Evolutionary conservation across 2,113 vertebrate genomes (phyloP).

Genomic region (Carlito syrichta): DNA sequence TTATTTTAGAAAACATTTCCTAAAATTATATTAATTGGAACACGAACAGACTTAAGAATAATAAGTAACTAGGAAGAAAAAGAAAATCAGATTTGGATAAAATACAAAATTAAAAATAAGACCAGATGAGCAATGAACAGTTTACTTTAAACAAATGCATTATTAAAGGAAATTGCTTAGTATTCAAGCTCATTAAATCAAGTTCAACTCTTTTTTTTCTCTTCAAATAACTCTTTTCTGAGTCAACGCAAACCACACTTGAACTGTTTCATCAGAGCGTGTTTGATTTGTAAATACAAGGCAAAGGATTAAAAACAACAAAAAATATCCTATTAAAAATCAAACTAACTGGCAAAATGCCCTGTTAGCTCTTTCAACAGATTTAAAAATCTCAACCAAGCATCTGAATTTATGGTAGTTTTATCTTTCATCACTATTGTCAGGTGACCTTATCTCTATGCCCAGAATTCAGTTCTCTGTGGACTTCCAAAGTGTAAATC

Average conservation of each 20-base stretch:
- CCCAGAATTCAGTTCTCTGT: conserved; percentile 8
- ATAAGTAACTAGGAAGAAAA: conserved; percentile 38
- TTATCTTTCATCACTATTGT: conserved; percentile 61
- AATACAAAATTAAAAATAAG: conserved; percentile 62
- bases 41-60: not conserved
- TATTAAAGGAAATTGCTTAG: conserved; percentile 78
- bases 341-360: conserved; percentile 61
- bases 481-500: conserved; percentile 40
- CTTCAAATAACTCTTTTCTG: conserved; percentile 65
- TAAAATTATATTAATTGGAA: conserved; percentile 55
- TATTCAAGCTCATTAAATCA: conserved; percentile 79
- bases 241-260: conserved; percentile 37
- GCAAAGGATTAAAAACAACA: conserved; percentile 63
- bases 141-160: conserved; percentile 60
- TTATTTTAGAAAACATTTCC: conserved; percentile 41
- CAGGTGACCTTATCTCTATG: conserved; percentile 34
- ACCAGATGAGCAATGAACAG: conserved; percentile 56
- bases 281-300: conserved; percentile 64
- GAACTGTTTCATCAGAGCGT: conserved; percentile 27
- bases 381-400: conserved; percentile 45
- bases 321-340: conserved; percentile 55
- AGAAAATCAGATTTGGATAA: conserved; percentile 44
- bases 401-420: conserved; percentile 53
- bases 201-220: conserved; percentile 68
- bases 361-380: conserved; percentile 55